Evolutionary conservation across 2,888 invertebrate species (phyloP).

Genomic region (Drosophila meridiana): DNA sequence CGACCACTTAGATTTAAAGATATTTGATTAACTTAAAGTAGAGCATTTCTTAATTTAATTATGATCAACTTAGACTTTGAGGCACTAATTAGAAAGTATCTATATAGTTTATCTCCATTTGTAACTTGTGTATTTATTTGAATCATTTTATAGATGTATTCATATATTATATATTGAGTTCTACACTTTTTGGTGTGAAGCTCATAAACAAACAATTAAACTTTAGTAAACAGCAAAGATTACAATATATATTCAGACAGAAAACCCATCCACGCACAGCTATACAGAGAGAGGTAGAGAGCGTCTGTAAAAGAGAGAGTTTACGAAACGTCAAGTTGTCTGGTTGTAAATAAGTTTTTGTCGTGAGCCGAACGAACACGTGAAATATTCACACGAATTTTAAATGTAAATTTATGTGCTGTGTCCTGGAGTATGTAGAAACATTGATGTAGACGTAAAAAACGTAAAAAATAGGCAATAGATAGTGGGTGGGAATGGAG

Average conservation of each 20-base stretch:
- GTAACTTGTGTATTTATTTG: not conserved
- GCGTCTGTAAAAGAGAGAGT: not conserved
- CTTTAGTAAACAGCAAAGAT: conserved; percentile 56
- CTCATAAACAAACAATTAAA: conserved; percentile 61
- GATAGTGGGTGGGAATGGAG: conserved; percentile 18
- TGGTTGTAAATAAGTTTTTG: conserved; percentile 16
- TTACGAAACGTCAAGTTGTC: conserved; percentile 41
- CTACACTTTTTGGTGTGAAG: conserved; percentile 1
- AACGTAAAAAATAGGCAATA: conserved; percentile 59
- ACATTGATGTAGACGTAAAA: conserved; percentile 49
- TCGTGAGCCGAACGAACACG: conserved; percentile 1
- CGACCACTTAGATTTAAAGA: not conserved
- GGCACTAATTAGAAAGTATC: not conserved
- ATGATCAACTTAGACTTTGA: not conserved
- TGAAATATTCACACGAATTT: conserved; percentile 71
- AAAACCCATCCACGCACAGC: conserved; percentile 1
- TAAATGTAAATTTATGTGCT: conserved; percentile 80
- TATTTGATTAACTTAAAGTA: not conserved
- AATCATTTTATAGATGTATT: not conserved
- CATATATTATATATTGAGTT: not conserved
- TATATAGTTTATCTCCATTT: not conserved
- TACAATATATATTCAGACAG: conserved; percentile 29
- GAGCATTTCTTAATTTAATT: not conserved
- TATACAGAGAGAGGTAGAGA: conserved; percentile 6
- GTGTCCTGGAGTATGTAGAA: conserved; percentile 49